These are phyloP conservation scores for Arrhopalites spinosus DNA, from an alignment of 2,888 invertebrate species.

Conservation along the genomic window DNA sequence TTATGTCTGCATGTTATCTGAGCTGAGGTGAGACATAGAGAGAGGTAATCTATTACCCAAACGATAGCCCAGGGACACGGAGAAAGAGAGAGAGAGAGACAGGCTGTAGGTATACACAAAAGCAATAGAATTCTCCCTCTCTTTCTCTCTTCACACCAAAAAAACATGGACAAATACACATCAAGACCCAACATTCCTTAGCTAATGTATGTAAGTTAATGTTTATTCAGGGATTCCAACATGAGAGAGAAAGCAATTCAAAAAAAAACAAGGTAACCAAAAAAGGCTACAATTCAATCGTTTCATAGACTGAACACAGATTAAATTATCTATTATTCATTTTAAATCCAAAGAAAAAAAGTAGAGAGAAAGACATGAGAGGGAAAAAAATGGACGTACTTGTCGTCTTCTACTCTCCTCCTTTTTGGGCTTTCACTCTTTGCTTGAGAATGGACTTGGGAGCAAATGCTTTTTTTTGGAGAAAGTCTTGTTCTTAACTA, in stretches of 20 bases:
- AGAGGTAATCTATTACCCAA: constrained; percentile 32
- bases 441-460: too few species aligned
- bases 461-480: too few species aligned
- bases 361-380: neutral
- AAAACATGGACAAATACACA: neutral
- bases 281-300: neutral
- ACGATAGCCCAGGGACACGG: constrained; percentile 35
- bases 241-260: neutral
- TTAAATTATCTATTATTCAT: constrained; percentile 55
- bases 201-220: constrained; percentile 15
- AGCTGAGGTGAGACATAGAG: constrained; percentile 23
- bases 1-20: too few species aligned
- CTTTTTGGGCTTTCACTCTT: too few species aligned
- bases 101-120: too few species aligned
- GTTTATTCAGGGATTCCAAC: constrained; percentile 27
- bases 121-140: too few species aligned
- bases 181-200: neutral
- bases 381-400: neutral
- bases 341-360: neutral
- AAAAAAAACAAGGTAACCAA: neutral
- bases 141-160: neutral
- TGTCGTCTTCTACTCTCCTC: too few species aligned
- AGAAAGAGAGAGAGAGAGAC: neutral
- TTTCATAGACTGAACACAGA: constrained; percentile 41
- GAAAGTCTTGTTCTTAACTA: too few species aligned